Evolutionary conservation across 2,888 invertebrate species (phyloP).

Genomic region (Thymelicus acteon): DNA sequence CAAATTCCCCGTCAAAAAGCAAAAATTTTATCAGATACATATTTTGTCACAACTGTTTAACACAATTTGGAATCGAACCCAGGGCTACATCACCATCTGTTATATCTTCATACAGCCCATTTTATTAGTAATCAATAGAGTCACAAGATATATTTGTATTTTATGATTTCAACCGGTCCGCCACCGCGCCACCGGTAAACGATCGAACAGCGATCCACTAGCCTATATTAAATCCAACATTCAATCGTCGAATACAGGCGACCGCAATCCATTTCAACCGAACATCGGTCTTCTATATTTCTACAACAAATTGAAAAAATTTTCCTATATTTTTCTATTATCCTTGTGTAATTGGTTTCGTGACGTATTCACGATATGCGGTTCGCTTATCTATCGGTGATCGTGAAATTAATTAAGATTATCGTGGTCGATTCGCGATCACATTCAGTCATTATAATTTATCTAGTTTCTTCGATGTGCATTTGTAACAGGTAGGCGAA

Average conservation of each 20-base stretch:
- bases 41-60: no score
- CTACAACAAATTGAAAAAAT: background rate
- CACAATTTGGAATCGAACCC: no score
- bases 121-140: no score
- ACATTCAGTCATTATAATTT: background rate
- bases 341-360: conserved; percentile 1
- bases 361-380: background rate
- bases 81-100: no score
- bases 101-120: no score
- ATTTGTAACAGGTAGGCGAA: no score
- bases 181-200: background rate
- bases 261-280: conserved; percentile 35
- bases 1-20: no score
- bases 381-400: background rate
- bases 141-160: background rate
- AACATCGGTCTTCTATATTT: conserved; percentile 14
- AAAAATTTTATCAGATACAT: no score
- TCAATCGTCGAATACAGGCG: conserved; percentile 15
- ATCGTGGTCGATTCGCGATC: background rate
- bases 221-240: conserved; percentile 13
- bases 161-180: background rate
- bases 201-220: background rate
- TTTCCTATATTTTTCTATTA: conserved; percentile 12
- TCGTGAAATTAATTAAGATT: background rate
- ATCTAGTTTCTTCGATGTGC: no score